phyloP scores from a whole-genome alignment of 2,797 vertebrate genomes.

The Furcifer pardalis region DNA sequence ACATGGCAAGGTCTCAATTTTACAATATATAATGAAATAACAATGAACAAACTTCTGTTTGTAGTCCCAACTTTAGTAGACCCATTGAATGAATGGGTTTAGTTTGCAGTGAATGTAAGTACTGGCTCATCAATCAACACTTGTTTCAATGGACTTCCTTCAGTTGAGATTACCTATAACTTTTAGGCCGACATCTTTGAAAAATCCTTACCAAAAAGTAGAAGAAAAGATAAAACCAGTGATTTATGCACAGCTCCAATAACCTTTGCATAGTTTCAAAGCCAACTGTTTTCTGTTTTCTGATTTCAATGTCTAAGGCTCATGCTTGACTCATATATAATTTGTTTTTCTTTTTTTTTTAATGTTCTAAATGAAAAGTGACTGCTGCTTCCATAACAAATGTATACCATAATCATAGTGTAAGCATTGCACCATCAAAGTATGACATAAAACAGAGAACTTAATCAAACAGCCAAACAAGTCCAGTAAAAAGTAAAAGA shows the following conservation, averaged over 20 bases:
- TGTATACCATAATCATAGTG: neutral
- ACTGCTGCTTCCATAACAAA: neutral
- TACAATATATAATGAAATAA: neutral
- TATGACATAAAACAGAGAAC: neutral
- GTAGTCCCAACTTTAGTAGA: no score
- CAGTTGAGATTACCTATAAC: no score
- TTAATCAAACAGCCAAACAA: neutral
- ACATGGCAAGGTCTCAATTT: neutral
- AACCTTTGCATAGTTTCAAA: constrained; percentile 22
- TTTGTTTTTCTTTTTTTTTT: neutral
- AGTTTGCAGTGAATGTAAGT: no score
- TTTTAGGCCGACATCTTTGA: neutral
- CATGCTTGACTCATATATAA: no score
- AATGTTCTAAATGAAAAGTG: neutral
- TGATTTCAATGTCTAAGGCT: neutral
- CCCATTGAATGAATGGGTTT: no score
- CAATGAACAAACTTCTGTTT: no score
- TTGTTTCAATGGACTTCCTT: no score
- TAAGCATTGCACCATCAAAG: neutral
- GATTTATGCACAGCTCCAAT: neutral
- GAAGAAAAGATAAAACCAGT: neutral
- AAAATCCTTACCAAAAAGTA: neutral
- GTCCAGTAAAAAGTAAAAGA: neutral
- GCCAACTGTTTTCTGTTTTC: neutral
- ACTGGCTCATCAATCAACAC: no score